Evolutionary conservation across 1,140 invertebrate genomes (phyloP), one percentile per base, ranked within the genome.

Genomic region (Papilio glaucus): DNA sequence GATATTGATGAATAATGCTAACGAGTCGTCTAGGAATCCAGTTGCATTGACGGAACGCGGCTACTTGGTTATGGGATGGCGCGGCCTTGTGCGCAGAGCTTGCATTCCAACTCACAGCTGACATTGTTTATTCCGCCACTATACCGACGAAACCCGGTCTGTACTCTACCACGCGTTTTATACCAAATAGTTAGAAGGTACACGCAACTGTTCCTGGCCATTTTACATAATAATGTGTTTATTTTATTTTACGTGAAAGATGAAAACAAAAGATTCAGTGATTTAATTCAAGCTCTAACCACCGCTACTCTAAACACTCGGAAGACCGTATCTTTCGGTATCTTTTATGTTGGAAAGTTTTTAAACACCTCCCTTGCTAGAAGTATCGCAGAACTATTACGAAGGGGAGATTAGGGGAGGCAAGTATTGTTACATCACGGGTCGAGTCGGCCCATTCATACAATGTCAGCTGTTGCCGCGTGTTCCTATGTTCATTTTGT

Each of bases 41-140:
- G 42, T 49, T 24, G 45, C n/a, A n/a, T 18, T 15, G 29, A 60
- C 9, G 13, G 63, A 75, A 67, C 70, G 65, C 69, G 74, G 74
- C 73, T 81, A 75, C 77, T 77, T 57, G 72, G n/a, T n/a, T n/a
- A n/a, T 74, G 75, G 75, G 79, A 83, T 80, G 84, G 77, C 76
- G 78, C 83, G 88, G 84, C 87, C 88, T 88, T 90, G 89, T 88
- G 85, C 85, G 82, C 88, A 86, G 85, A 18, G 9, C 21, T 88
- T 86, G 83, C 89, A 91, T 91, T 91, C 89, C 88, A 83, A 81
- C 86, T 81, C 85, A 85, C 88, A 87, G 79, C 82, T 87, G 84
- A 88, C 86, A 87, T 88, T 89, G 86, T 88, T 85, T 78, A 80
- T 76, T 80, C 78, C 73, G 75, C 72, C 38, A 74, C 39, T 74